Percentiles rank a stretch among this genome's conserved stretches.
phyloP scores from a whole-genome alignment of 2,113 vertebrate species.

The Pedionomus torquatus region DNA sequence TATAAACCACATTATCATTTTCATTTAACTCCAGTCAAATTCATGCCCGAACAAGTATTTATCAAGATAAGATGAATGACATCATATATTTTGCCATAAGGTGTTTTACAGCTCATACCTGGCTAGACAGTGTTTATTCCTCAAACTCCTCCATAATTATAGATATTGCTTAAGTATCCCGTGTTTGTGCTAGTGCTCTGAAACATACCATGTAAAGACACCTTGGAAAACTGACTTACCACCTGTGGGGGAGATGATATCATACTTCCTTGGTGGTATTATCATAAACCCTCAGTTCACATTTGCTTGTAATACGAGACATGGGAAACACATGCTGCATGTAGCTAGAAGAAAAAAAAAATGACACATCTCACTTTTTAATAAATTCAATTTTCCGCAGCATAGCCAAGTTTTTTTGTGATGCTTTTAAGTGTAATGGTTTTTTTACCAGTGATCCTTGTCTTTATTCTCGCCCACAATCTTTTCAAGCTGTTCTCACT shows the following conservation, averaged over 20 bases:
- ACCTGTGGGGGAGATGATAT: conserved; percentile 60
- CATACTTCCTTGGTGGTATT: conserved; percentile 60
- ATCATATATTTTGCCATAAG: conserved; percentile 41
- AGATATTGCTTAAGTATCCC: conserved; percentile 29
- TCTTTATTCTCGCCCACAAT: background rate
- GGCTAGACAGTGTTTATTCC: conserved; percentile 69
- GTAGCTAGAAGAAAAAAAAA: conserved; percentile 31
- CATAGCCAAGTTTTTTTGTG: conserved; percentile 4
- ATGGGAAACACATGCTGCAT: conserved; percentile 39
- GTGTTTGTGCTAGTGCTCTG: background rate
- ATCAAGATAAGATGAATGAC: conserved; percentile 52
- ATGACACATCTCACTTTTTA: conserved; percentile 38
- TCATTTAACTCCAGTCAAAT: conserved; percentile 37
- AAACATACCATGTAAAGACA: background rate
- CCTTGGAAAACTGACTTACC: conserved; percentile 52
- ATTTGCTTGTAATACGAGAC: conserved; percentile 52
- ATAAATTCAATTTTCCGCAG: background rate
- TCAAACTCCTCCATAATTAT: conserved; percentile 34
- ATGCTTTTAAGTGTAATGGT: background rate
- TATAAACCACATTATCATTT: conserved; percentile 34
- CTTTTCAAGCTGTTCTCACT: background rate
- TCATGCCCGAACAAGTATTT: conserved; percentile 51
- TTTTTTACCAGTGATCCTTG: background rate
- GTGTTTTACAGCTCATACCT: conserved; percentile 55
- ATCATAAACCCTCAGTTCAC: conserved; percentile 39